Base-by-base conservation (phyloP, 1,140 invertebrate genomes). In the Muscidifurax raptorellus region DNA sequence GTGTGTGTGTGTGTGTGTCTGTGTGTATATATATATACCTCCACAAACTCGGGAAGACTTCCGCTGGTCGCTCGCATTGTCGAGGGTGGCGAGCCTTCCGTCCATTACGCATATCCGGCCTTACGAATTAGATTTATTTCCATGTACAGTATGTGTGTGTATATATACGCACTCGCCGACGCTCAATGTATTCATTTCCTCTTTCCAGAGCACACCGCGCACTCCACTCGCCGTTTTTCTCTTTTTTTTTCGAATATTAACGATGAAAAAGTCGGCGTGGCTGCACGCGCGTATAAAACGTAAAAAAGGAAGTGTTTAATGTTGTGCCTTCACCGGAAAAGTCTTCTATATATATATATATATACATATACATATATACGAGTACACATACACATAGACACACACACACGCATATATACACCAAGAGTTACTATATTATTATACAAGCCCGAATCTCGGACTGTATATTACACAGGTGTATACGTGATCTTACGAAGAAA, bases 111-210 rank as follows among this genome's bases (percentile, higher is more conserved):
- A 85, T 85, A 85, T 85, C 83, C 83, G 83, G 78, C 32, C 52
- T 69, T 71, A 81, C 79, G 79, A 85, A 85, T 85, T 81, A 85
- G 83, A 85, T 85, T 85, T 85, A 85, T 85, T 85, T 85, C 78
- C 79, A 85, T 80, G 10, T 77, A 81, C 44, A 79, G 64, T 72
- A 25, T 52, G 79, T 30, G 66, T 22, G 44, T 28, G 36, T 47
- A 59, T 15, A 28, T 77, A 77, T 52, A 44, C 47, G 71, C 44
- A 44, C 27, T 67, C 79, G 79, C 77, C 76, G n/a, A 59, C 2
- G 25, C 78, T 81, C 52, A 76, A 76, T 76, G 44, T 76, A 72
- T 80, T 84, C 83, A 81, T 75, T 86, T 86, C 59, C 75, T 78
- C 22, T 79, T 15, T 74, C 28, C 9, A 67, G 44, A 66, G 40